Conservation (phyloP, 2,888 invertebrate species). For the Nesidiocoris tenuis region DNA sequence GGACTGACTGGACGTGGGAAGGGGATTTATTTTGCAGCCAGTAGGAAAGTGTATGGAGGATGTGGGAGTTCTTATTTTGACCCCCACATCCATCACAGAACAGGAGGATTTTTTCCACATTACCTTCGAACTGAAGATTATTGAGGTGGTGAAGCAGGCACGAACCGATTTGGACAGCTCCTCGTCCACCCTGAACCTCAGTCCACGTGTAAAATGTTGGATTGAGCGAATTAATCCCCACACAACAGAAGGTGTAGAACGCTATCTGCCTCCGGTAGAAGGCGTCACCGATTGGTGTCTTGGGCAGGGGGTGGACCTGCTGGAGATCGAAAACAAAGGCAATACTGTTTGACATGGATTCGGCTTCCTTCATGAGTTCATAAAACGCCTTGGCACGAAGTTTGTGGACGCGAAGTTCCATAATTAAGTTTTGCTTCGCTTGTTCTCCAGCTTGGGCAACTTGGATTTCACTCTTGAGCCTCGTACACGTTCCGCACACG, state of each 20-base stretch:
- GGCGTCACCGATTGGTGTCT: conserved; percentile 42
- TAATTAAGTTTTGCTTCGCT: conserved; percentile 21
- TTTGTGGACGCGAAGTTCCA: conserved; percentile 43
- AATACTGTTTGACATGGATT: not conserved
- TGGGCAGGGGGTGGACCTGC: conserved; percentile 42
- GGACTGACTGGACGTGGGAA: conserved; percentile 9
- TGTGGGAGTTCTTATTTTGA: conserved; percentile 14
- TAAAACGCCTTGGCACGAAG: conserved; percentile 46
- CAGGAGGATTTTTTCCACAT: not conserved
- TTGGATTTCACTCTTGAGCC: not conserved
- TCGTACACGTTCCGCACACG: not conserved
- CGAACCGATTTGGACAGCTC: conserved; percentile 28
- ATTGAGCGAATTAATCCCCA: conserved; percentile 9
- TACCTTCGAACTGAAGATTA: not conserved
- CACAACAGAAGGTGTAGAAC: conserved; percentile 40
- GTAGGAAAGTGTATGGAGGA: conserved; percentile 15
- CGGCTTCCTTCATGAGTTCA: conserved; percentile 41
- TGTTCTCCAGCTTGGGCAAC: not conserved
- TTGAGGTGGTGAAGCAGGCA: conserved; percentile 1
- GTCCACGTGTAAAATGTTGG: conserved; percentile 42
- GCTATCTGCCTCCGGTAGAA: conserved; percentile 25
- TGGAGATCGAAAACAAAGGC: conserved; percentile 34
- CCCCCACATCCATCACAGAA: conserved; percentile 39
- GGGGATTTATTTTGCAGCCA: conserved; percentile 40
- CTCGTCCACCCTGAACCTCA: conserved; percentile 8